phyloP scores from a whole-genome alignment of 2,888 invertebrate species.

The Acrocera orbiculus region DNA sequence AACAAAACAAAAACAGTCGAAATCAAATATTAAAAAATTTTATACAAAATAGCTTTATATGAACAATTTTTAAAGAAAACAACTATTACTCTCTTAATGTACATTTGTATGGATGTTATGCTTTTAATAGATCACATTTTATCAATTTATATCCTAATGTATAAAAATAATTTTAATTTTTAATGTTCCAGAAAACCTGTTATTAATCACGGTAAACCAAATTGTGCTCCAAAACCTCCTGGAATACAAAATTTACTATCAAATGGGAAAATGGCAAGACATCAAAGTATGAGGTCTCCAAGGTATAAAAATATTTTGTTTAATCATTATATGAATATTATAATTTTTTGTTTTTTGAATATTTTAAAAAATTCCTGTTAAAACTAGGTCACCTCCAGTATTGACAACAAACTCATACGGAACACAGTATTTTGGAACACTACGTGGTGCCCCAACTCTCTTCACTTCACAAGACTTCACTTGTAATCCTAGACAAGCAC shows the following conservation, averaged over 20 bases:
- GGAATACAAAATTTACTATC: conserved; percentile 30
- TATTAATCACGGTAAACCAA: conserved; percentile 57
- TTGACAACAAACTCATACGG: conserved; percentile 15
- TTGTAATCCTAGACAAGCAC: conserved; percentile 24
- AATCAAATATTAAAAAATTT: too few species aligned
- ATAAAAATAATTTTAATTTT: too few species aligned
- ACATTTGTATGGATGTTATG: too few species aligned
- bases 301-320: conserved; percentile 35
- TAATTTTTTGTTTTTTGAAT: not conserved
- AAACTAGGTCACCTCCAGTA: conserved; percentile 28
- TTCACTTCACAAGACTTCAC: too few species aligned
- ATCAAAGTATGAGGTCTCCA: conserved; percentile 72
- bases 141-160: too few species aligned
- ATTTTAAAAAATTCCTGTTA: too few species aligned
- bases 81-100: too few species aligned
- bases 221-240: conserved; percentile 71
- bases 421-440: conserved; percentile 29
- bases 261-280: conserved; percentile 34
- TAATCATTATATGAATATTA: conserved; percentile 2
- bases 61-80: too few species aligned
- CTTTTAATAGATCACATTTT: too few species aligned
- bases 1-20: too few species aligned
- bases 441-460: conserved; percentile 24
- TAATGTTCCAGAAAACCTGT: conserved; percentile 23
- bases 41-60: too few species aligned